Base-by-base conservation (phyloP, 2,888 invertebrate species). In the Macropis europaea region DNA sequence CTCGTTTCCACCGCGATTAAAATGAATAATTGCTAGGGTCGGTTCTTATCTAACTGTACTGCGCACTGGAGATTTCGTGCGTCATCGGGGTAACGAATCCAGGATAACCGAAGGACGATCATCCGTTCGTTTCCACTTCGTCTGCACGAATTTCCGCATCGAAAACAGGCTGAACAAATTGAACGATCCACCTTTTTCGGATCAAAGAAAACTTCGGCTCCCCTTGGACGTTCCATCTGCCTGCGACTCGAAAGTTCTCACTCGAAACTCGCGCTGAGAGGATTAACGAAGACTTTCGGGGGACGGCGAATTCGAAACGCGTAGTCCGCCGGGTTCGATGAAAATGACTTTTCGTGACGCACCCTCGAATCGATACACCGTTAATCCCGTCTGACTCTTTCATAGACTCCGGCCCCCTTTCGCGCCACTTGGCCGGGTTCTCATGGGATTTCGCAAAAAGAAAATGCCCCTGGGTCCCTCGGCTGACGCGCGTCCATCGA, bases 361-460 rank as follows among this genome's bases (percentile, higher is more conserved):
- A 54, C 70, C 60, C 68, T 45, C 66, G 38, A 68, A 74, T 76
- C 73, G 76, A 77, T 77, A 70, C 50, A 47, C 47, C 52, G 74
- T 70, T 73, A 80, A 82, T 79, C 75, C 79, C 57, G 47, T n/a
- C 68, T 63, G 72, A 50, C 57, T 74, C 73, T 73, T 69, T 70
- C 73, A 60, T 70, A 56, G 57, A 53, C 13, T 53, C 32, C 3
- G n/a, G 19, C 17, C 52, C 36, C 45, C 77, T 70, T 56, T 56
- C 54, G 72, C 61, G 53, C 77, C 87, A 85, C 83, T 86, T 84
- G 88, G 82, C 56, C 50, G 68, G 61, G 81, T 87, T 87, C 87
- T 84, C 87, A 86, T 78, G 86, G 84, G 87, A 84, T 76, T 83
- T 69, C 40, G 42, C 43, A 50, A 28, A 50, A 59, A 73, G 73